phyloP scores from a whole-genome alignment of 2,113 vertebrate species.

The Misgurnus anguillicaudatus region DNA sequence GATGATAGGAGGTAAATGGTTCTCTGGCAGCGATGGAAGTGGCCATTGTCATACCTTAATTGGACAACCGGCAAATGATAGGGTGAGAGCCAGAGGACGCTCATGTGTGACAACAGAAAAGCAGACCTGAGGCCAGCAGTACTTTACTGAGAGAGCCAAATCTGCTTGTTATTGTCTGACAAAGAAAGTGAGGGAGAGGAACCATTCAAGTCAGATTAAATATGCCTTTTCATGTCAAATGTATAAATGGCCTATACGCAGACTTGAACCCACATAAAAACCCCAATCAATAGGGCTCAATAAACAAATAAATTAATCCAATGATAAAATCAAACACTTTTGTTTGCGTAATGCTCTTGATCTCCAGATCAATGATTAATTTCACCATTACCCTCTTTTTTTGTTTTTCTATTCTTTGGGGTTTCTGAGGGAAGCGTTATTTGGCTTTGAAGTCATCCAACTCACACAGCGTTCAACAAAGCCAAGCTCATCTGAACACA shows the following conservation, averaged over 20 bases:
- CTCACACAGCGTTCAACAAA: background rate
- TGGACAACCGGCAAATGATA: conserved; percentile 7
- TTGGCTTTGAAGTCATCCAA: background rate
- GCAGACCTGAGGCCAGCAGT: conserved; percentile 6
- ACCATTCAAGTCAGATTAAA: background rate
- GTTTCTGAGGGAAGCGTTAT: background rate
- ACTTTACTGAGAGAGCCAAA: background rate
- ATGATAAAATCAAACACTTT: background rate
- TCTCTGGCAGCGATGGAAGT: background rate
- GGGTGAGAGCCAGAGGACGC: background rate
- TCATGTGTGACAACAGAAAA: conserved; percentile 23
- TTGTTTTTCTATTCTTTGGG: too few relatives aligned
- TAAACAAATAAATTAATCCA: background rate
- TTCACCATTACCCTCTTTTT: too few relatives aligned
- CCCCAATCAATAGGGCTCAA: background rate
- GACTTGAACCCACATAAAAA: background rate
- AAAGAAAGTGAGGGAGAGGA: background rate
- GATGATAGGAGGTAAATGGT: conserved; percentile 14
- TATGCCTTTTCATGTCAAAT: background rate
- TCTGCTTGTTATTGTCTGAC: background rate
- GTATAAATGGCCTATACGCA: background rate
- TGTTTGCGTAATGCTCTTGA: background rate
- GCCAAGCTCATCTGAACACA: conserved; percentile 4
- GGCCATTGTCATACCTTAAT: conserved; percentile 29
- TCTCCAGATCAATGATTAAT: too few relatives aligned